Evolutionary conservation across 2,797 vertebrate genomes (phyloP).

Genomic region (Coluber constrictor): DNA sequence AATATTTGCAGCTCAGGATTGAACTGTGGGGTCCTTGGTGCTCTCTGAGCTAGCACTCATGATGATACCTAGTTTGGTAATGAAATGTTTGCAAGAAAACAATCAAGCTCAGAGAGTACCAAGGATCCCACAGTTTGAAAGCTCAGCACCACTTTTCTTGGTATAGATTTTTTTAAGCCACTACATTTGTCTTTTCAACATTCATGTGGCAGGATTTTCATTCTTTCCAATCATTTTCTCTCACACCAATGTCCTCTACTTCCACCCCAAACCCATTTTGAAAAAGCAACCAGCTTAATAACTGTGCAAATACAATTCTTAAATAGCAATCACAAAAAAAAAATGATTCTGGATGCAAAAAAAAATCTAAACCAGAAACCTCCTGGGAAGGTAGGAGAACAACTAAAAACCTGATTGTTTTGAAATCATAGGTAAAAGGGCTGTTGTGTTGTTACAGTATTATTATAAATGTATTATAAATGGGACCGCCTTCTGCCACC

Average conservation of each 20-base stretch:
- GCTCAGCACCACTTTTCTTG: neutral
- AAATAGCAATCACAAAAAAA: neutral
- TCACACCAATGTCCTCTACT: neutral
- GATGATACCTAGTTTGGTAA: neutral
- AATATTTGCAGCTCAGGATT: neutral
- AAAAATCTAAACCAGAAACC: neutral
- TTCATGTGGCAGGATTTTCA: neutral
- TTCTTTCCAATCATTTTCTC: neutral
- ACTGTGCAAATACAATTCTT: neutral
- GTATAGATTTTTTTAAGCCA: neutral
- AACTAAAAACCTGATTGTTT: neutral
- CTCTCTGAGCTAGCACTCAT: neutral
- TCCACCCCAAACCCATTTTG: neutral
- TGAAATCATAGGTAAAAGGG: neutral
- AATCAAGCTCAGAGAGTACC: neutral
- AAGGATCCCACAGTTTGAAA: neutral
- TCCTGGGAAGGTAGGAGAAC: neutral
- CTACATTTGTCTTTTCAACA: neutral
- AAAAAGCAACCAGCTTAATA: neutral
- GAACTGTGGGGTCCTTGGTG: neutral
- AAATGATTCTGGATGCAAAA: neutral
- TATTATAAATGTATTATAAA: neutral
- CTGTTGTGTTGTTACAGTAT: neutral
- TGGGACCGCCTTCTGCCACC: no score
- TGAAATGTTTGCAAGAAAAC: neutral